Percentiles rank a stretch among this genome's conserved stretches.
Conservation (phyloP, 2,113 vertebrate species). For the Coturnix japonica region DNA sequence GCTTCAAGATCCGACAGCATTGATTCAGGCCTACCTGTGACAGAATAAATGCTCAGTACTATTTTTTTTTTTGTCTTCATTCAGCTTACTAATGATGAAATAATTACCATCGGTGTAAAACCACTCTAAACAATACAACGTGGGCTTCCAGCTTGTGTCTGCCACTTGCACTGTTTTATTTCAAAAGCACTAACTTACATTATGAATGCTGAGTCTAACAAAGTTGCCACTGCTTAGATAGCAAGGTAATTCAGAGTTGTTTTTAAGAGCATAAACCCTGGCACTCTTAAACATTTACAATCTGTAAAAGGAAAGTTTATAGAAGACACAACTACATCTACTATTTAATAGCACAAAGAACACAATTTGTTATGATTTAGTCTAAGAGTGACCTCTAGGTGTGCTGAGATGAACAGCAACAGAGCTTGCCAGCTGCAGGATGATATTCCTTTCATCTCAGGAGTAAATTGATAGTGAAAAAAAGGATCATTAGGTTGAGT, state of each 20-base stretch:
- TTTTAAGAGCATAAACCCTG: background rate
- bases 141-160: background rate
- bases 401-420: background rate
- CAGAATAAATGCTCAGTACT: background rate
- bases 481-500: background rate
- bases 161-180: background rate
- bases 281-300: background rate
- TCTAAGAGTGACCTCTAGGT: slow-evolving; percentile 35
- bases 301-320: background rate
- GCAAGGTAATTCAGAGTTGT: background rate
- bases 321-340: background rate
- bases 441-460: background rate
- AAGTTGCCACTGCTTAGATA: background rate
- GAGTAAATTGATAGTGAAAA: background rate
- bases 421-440: background rate
- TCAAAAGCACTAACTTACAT: background rate
- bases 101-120: background rate
- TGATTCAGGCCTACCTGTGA: background rate
- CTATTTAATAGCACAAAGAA: background rate
- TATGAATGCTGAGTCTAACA: background rate
- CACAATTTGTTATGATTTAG: background rate
- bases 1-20: background rate
- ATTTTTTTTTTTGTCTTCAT: background rate
- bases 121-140: background rate
- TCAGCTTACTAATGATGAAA: background rate